Evolutionary conservation across 1,140 invertebrate genomes (phyloP).

Genomic region (Aphelenchoides fujianensis): DNA sequence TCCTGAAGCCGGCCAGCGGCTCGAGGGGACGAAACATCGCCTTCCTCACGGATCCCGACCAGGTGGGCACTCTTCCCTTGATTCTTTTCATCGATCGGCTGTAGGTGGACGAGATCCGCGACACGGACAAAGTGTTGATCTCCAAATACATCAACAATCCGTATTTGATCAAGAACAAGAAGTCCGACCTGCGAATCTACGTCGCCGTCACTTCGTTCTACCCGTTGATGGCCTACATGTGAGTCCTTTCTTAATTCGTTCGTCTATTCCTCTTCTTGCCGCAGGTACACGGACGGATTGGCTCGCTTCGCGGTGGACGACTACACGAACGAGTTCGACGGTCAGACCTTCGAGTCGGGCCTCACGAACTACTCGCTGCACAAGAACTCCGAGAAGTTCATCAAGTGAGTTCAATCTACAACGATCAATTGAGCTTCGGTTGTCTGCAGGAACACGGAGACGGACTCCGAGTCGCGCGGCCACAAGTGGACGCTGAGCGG

Average conservation of each 20-base stretch:
- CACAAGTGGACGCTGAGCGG: constrained; percentile 67
- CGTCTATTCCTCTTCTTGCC: too few relatives aligned
- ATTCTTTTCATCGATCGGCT: too few relatives aligned
- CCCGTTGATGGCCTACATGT: constrained; percentile 83
- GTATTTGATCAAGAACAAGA: constrained; percentile 85
- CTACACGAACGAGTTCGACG: constrained; percentile 48
- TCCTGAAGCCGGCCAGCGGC: constrained; percentile 54
- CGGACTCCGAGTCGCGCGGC: constrained; percentile 39
- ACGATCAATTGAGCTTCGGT: constrained; percentile 13
- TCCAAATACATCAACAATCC: constrained; percentile 85
- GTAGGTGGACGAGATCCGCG: constrained; percentile 49
- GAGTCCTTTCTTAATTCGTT: too few relatives aligned
- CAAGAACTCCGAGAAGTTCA: constrained; percentile 66
- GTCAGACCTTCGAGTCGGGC: constrained; percentile 66
- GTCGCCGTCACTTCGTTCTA: constrained; percentile 91
- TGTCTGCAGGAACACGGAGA: constrained; percentile 39
- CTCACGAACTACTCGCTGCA: constrained; percentile 97
- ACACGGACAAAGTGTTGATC: constrained; percentile 41
- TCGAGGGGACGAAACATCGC: constrained; percentile 55
- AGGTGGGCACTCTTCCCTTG: too few relatives aligned
- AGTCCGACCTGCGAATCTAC: constrained; percentile 90
- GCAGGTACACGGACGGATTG: constrained; percentile 85
- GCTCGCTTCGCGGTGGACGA: constrained; percentile 83
- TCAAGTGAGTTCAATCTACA: constrained; percentile 37
- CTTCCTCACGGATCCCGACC: constrained; percentile 30